phyloP scores from a whole-genome alignment of 2,888 invertebrate genomes.

The Branchellion lobata region DNA sequence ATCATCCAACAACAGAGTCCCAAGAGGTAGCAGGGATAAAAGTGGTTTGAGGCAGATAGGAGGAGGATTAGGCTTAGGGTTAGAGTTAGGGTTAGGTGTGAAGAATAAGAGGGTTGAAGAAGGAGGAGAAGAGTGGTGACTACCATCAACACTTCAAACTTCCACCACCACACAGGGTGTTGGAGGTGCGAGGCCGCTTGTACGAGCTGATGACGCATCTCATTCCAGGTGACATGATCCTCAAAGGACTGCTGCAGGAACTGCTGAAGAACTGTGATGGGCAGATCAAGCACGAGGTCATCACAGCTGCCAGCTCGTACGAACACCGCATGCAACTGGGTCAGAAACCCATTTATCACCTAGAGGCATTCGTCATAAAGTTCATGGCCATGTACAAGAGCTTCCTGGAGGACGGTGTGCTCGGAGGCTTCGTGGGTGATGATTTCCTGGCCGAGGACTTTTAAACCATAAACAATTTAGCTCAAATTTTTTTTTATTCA shows the following conservation, averaged over 20 bases:
- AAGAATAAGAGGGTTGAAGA: too few species aligned
- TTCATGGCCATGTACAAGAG: slow-evolving; percentile 92
- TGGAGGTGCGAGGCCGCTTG: slow-evolving; percentile 80
- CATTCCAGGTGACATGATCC: slow-evolving; percentile 85
- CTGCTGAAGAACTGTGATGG: slow-evolving; percentile 86
- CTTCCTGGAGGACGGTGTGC: slow-evolving; percentile 72
- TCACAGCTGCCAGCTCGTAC: slow-evolving; percentile 81
- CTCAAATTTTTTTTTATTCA: too few species aligned
- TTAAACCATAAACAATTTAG: too few species aligned
- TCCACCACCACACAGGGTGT: slow-evolving; percentile 66
- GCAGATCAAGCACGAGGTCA: slow-evolving; percentile 80
- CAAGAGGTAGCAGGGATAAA: slow-evolving; percentile 61
- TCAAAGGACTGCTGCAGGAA: slow-evolving; percentile 80
- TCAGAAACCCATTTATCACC: slow-evolving; percentile 89
- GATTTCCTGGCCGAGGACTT: background rate
- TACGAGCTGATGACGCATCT: slow-evolving; percentile 92
- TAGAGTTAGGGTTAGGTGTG: too few species aligned
- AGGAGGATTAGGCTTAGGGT: too few species aligned
- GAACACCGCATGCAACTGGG: slow-evolving; percentile 90
- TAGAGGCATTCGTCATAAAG: slow-evolving; percentile 93
- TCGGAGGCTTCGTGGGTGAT: slow-evolving; percentile 52
- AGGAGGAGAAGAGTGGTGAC: too few species aligned
- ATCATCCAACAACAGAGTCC: slow-evolving; percentile 85
- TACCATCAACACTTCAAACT: too few species aligned
- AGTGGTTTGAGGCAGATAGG: background rate